Evolutionary conservation across 2,888 invertebrate species (phyloP).

Genomic region (Flabesymbios commensalis): DNA sequence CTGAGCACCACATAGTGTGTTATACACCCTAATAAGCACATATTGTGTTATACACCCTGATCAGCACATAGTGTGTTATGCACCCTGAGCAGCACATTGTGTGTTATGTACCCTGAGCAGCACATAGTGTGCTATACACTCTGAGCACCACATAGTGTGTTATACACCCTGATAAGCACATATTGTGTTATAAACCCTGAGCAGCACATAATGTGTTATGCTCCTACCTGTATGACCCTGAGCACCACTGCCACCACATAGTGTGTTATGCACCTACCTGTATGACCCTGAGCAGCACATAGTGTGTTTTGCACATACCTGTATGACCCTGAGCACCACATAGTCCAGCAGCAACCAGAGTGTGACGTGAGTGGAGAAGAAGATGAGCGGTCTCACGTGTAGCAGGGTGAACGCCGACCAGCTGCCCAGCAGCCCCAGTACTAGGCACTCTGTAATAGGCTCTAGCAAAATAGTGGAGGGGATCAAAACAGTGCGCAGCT

Average conservation of each 20-base stretch:
- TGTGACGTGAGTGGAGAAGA: conserved; percentile 89
- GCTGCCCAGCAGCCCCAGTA: conserved; percentile 87
- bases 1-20: too few species aligned
- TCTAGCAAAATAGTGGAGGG: conserved; percentile 90
- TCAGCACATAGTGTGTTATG: too few species aligned
- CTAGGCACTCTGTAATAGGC: conserved; percentile 92
- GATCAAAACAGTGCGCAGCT: conserved; percentile 92
- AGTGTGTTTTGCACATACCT: conserved; percentile 21
- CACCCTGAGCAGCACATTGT: too few species aligned
- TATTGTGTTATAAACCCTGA: too few species aligned
- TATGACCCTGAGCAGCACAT: too few species aligned
- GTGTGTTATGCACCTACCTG: neutral
- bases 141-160: too few species aligned
- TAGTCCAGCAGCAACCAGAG: conserved; percentile 97
- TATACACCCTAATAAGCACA: too few species aligned
- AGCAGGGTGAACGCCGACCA: conserved; percentile 84
- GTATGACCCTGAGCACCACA: conserved; percentile 70
- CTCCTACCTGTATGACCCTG: neutral
- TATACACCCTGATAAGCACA: too few species aligned
- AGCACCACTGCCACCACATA: neutral
- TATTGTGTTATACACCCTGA: too few species aligned
- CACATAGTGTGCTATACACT: too few species aligned
- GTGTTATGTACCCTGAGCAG: too few species aligned
- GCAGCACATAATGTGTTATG: too few species aligned
- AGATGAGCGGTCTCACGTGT: conserved; percentile 84